A percentile compares a stretch with the other conserved stretches of the same genome.
Conservation (phyloP, 2,888 invertebrate species). For the Boloria selene region DNA sequence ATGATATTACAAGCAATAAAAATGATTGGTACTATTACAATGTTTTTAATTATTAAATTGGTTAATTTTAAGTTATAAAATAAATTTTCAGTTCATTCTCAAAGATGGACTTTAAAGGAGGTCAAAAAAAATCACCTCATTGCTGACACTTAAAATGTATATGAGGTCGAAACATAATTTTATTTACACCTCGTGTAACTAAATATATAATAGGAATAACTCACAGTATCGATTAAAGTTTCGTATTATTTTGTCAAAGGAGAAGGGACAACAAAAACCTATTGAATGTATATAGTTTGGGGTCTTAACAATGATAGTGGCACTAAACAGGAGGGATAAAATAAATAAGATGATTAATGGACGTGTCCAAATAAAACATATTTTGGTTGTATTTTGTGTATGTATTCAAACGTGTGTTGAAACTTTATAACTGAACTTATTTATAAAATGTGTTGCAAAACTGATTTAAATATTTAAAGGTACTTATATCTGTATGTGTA, state of each 20-base stretch:
- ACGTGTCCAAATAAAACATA: slow-evolving; percentile 49
- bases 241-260: slow-evolving; percentile 35
- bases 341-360: slow-evolving; percentile 76
- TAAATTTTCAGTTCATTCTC: background rate
- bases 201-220: background rate
- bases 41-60: no score
- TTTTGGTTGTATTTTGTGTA: background rate
- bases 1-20: no score
- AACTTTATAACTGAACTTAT: background rate
- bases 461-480: no score
- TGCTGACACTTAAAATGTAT: no score
- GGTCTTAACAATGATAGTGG: slow-evolving; percentile 59
- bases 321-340: slow-evolving; percentile 60
- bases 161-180: no score
- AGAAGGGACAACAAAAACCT: slow-evolving; percentile 45
- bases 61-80: no score
- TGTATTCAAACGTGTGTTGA: slow-evolving; percentile 3
- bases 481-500: no score
- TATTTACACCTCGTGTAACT: no score
- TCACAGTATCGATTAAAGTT: slow-evolving; percentile 33
- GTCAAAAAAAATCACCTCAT: no score
- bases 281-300: slow-evolving; percentile 51
- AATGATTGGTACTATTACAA: no score
- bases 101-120: no score
- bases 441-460: background rate